These are phyloP conservation scores for Erebia aethiops DNA, from an alignment of 2,888 invertebrate species.

Conservation along the genomic window DNA sequence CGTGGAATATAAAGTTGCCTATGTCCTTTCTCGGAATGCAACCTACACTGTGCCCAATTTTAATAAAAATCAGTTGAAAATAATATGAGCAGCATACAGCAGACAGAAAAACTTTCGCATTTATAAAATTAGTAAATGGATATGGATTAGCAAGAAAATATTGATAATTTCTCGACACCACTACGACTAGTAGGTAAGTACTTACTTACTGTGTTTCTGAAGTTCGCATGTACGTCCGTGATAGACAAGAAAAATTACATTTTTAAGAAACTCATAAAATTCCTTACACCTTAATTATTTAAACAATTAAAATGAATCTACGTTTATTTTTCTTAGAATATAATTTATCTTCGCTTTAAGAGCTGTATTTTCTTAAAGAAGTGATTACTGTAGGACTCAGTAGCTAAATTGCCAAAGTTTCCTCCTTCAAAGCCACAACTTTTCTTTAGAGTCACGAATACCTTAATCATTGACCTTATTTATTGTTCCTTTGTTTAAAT, in stretches of 20 bases:
- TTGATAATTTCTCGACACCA: too few species aligned
- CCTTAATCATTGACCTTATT: constrained; percentile 20
- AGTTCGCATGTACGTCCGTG: too few species aligned
- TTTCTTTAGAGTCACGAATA: constrained; percentile 15
- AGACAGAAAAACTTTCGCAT: too few species aligned
- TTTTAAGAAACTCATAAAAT: not conserved
- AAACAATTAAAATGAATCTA: not conserved
- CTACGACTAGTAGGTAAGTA: too few species aligned
- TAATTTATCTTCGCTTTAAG: constrained; percentile 3
- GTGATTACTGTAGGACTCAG: constrained; percentile 15
- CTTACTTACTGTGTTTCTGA: too few species aligned
- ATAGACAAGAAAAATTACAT: not conserved
- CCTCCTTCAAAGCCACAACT: constrained; percentile 19
- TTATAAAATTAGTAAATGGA: too few species aligned
- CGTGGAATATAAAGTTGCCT: too few species aligned
- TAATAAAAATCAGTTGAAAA: too few species aligned
- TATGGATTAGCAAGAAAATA: too few species aligned
- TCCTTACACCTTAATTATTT: not conserved
- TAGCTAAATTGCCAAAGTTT: constrained; percentile 28
- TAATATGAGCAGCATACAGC: too few species aligned
- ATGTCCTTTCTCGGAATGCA: too few species aligned
- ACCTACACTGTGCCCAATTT: too few species aligned
- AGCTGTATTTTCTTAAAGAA: constrained; percentile 20
- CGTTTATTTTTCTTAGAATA: not conserved
- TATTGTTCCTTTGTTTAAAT: constrained; percentile 19